Conservation (phyloP, 2,797 vertebrate genomes). For the Dipus sagitta region DNA sequence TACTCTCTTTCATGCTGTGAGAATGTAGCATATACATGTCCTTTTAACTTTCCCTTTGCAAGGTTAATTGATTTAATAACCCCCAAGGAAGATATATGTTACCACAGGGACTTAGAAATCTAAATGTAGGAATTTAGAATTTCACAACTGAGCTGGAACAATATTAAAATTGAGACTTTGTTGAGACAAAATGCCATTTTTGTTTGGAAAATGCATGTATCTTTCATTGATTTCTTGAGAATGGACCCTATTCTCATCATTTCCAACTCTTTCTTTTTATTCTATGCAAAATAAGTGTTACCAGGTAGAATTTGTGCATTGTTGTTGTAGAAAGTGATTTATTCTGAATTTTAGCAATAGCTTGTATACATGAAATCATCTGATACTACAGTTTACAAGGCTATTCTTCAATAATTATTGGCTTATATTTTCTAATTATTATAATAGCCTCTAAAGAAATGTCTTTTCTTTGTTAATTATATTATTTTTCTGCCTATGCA, state of each 20-base stretch:
- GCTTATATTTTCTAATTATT: constrained; percentile 25
- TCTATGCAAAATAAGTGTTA: constrained; percentile 20
- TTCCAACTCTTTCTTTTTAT: constrained; percentile 27
- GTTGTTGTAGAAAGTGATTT: constrained; percentile 31
- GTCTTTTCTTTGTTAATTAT: not conserved
- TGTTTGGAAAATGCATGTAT: not conserved
- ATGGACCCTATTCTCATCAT: not conserved
- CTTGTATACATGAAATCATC: not conserved
- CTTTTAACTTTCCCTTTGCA: constrained; percentile 78
- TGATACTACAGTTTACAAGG: not conserved
- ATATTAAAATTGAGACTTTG: constrained; percentile 57
- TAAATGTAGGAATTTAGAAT: constrained; percentile 79
- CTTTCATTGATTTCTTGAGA: constrained; percentile 61
- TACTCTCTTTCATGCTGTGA: constrained; percentile 63
- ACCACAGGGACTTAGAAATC: constrained; percentile 73
- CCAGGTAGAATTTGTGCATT: not conserved
- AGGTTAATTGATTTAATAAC: constrained; percentile 79
- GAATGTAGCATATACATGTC: constrained; percentile 66
- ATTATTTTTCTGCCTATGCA: constrained; percentile 21
- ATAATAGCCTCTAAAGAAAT: not conserved
- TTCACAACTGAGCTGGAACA: constrained; percentile 24
- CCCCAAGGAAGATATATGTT: constrained; percentile 69
- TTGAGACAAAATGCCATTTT: constrained; percentile 23
- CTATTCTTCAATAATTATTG: not conserved
- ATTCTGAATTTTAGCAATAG: constrained; percentile 14